Percentiles rank a stretch among this genome's conserved stretches.
These are phyloP conservation scores for Heliconius cydno DNA, from an alignment of 2,888 invertebrate species.

Conservation along the genomic window DNA sequence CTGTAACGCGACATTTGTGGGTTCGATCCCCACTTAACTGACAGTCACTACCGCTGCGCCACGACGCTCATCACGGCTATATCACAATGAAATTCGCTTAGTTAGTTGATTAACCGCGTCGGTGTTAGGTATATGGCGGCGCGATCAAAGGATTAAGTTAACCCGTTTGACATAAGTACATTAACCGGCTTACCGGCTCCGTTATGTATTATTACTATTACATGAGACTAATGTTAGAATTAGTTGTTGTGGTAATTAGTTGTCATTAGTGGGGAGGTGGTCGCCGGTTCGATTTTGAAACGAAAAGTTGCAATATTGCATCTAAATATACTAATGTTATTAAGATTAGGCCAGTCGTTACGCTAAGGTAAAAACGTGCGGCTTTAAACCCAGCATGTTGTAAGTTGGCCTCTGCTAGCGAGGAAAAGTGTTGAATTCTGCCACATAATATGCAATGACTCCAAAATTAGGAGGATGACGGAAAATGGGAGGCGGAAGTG, in stretches of 20 bases:
- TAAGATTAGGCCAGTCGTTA: too few species aligned
- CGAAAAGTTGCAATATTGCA: neutral
- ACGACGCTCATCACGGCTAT: neutral
- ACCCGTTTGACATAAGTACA: conserved; percentile 42
- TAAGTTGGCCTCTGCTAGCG: too few species aligned
- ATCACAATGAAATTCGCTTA: conserved; percentile 34
- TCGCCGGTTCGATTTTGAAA: neutral
- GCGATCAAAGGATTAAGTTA: conserved; percentile 47
- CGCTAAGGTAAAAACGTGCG: neutral
- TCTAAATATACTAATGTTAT: neutral
- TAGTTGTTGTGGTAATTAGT: neutral
- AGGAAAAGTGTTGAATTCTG: too few species aligned
- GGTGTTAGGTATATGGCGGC: conserved; percentile 33
- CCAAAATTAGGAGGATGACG: too few species aligned
- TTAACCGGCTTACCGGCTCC: conserved; percentile 36
- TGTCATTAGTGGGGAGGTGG: neutral
- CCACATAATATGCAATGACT: too few species aligned
- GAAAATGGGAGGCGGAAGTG: neutral
- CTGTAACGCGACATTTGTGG: too few species aligned
- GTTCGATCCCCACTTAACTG: neutral
- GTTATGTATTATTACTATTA: conserved; percentile 38
- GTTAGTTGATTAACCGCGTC: conserved; percentile 49
- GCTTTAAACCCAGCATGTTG: too few species aligned
- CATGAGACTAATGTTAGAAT: conserved; percentile 2
- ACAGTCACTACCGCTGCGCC: neutral